Evolutionary conservation across 2,888 invertebrate genomes (phyloP), one percentile per base, ranked within the genome.

Genomic region (Amphipoea oculea): DNA sequence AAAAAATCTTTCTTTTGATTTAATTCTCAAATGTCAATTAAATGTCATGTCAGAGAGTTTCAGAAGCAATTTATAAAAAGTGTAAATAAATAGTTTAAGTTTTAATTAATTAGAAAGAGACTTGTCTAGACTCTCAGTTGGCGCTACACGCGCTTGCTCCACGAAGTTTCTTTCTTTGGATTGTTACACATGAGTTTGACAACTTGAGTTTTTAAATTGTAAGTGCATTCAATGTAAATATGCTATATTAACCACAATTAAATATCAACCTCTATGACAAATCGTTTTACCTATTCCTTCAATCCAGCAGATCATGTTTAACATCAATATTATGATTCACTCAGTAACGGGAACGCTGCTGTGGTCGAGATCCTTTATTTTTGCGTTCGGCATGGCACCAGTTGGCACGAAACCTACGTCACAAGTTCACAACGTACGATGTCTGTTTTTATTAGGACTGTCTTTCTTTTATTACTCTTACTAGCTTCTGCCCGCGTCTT

Each of bases 281-380:
- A 45, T 66, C 6, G 3, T 65, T 20, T 76, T 75, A 70, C 36
- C 3, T 17, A 29, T 48, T 65, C 7, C 36, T 70, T 69, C 45
- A 62, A 71, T 14, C 1, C 20, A 48, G n/a, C 23, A 67, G 42
- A 76, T 73, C 17, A 75, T 48, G 76, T 75, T 83, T 65, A 12
- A 73, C 40, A 70, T 72, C 48, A 84, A 76, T 72, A 48, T 83
- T 78, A 78, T 91, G 90, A 91, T 81, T 92, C 90, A 91, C 76
- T 79, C 73, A 67, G 74, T 90, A 92, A 89, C 90, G 90, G 89
- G 89, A 90, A 89, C 62, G 83, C 70, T 74, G 76, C 85, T 80
- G 81, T 73, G 78, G 66, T 67, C 73, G 69, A 80, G 78, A 82
- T 89, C 85, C 89, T 90, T 91, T 89, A 89, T 86, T 87, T 78